A percentile compares a stretch with the other conserved stretches of the same genome.
These are phyloP conservation scores for Calonectris borealis DNA, from an alignment of 2,113 vertebrate species.

Conservation along the genomic window DNA sequence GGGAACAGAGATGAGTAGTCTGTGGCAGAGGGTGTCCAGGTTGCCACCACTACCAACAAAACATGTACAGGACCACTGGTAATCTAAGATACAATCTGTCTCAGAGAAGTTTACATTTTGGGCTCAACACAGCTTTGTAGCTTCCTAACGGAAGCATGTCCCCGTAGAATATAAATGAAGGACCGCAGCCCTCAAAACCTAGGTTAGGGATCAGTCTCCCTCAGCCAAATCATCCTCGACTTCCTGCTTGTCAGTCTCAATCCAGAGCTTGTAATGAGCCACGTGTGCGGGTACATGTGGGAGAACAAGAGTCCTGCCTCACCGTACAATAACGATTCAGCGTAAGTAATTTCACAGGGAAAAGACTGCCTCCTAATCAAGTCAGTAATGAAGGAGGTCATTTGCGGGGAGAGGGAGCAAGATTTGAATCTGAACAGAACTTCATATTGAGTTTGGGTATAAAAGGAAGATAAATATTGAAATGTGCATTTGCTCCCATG, in stretches of 20 bases:
- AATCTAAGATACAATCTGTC: neutral
- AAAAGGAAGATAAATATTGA: neutral
- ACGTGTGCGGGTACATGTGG: fast-evolving
- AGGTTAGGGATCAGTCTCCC: neutral
- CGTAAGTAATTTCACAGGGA: neutral
- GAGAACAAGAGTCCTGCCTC: neutral
- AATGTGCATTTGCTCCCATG: neutral
- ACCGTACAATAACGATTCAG: fast-evolving
- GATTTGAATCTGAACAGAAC: neutral
- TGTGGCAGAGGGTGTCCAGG: neutral
- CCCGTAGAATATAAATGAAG: neutral
- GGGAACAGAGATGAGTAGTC: neutral
- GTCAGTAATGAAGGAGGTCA: neutral
- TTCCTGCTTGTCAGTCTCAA: neutral
- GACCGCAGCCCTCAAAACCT: neutral
- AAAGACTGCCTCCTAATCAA: neutral
- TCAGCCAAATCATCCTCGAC: neutral
- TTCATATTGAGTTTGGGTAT: neutral
- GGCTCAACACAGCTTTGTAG: neutral
- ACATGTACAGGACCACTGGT: neutral
- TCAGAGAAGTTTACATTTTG: neutral
- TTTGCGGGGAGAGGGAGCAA: neutral
- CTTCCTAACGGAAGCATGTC: neutral
- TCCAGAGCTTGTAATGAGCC: neutral
- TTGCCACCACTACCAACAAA: neutral